phyloP scores from a whole-genome alignment of 2,797 vertebrate genomes.

The Argentina silus region DNA sequence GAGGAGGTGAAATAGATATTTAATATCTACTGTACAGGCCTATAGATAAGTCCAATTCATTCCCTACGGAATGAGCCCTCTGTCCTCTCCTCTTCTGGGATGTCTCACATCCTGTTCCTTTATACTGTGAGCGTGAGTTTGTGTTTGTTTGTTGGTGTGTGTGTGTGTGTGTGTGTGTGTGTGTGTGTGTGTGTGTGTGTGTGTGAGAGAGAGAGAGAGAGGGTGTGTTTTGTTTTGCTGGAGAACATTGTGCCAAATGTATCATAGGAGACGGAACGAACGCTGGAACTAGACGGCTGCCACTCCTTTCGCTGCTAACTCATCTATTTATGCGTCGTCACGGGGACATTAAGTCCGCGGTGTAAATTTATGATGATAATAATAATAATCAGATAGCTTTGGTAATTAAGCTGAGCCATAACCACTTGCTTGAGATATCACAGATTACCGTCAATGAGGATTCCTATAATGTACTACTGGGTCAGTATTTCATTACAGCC shows the following conservation, averaged over 20 bases:
- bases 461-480: too few relatives aligned
- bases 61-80: neutral
- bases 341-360: neutral
- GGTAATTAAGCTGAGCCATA: too few relatives aligned
- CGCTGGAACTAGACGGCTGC: neutral
- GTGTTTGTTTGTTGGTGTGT: conserved; percentile 32
- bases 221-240: conserved; percentile 39
- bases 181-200: conserved; percentile 40
- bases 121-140: conserved; percentile 47
- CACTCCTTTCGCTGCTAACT: neutral
- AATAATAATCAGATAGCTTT: too few relatives aligned
- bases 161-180: conserved; percentile 44
- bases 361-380: too few relatives aligned
- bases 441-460: too few relatives aligned
- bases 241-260: conserved; percentile 57
- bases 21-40: neutral
- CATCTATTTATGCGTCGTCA: neutral
- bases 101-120: conserved; percentile 37
- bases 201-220: conserved; percentile 46
- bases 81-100: conserved; percentile 8
- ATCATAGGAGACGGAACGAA: conserved; percentile 32
- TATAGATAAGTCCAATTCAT: conserved; percentile 5
- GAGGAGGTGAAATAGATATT: neutral
- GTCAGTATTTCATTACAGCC: too few relatives aligned
- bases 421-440: too few relatives aligned